Evolutionary conservation across 2,888 invertebrate species (phyloP).

Genomic region (Lasioglossum calceatum): DNA sequence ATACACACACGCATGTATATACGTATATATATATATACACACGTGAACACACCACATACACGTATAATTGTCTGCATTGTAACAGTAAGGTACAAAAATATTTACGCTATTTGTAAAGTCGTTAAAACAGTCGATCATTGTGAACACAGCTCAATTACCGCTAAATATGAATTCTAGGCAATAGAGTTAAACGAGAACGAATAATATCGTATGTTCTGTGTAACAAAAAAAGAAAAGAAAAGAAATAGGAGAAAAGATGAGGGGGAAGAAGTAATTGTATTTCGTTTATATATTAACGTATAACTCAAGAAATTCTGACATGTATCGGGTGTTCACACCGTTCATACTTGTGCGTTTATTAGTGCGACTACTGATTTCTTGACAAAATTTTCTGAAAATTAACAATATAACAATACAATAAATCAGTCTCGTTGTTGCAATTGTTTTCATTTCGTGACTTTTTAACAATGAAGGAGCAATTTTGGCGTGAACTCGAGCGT

Average conservation of each 20-base stretch:
- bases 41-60: not conserved
- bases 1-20: not conserved
- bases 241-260: not conserved
- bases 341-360: constrained; percentile 38
- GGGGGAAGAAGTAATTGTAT: constrained; percentile 44
- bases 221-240: not conserved
- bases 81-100: constrained; percentile 50
- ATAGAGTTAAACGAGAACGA: constrained; percentile 18
- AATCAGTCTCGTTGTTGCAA: constrained; percentile 37
- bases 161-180: constrained; percentile 29
- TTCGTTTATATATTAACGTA: constrained; percentile 45
- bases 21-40: not conserved
- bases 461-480: constrained; percentile 7
- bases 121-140: constrained; percentile 47
- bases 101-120: constrained; percentile 61
- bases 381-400: constrained; percentile 25
- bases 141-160: constrained; percentile 46
- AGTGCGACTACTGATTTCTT: constrained; percentile 33
- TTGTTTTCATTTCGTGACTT: constrained; percentile 37
- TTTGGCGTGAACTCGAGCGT: not conserved
- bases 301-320: constrained; percentile 22
- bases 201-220: constrained; percentile 42
- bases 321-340: constrained; percentile 39
- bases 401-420: constrained; percentile 25
- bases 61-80: constrained; percentile 59